Base-by-base conservation (phyloP, 2,797 vertebrate genomes). In the Pipistrellus pygmaeus region DNA sequence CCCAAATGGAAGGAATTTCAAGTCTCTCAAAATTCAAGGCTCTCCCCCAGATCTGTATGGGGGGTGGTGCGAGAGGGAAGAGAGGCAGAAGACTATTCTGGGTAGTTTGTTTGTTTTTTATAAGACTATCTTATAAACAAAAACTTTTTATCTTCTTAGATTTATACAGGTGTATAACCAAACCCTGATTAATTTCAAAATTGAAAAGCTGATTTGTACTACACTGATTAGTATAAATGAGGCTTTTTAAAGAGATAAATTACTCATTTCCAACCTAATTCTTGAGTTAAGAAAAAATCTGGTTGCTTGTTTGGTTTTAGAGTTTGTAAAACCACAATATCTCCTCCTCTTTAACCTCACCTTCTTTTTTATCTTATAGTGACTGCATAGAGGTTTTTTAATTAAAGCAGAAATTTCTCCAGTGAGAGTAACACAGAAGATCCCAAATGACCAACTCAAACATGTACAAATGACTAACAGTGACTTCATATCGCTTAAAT, bases 211-310 rank as follows among this genome's bases (percentile, higher is more conserved):
- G 3, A 71, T 75, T 66, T 89, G 51, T 3, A 88, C 21, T 55
- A 81, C 1, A 73, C 9, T 35, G 1, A 72, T 55, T 44, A 62
- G 9, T 77, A 90, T 20, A 86, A 68, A 88, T 23, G 35, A 94
- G 25, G 46, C 17, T 87, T 93, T 96, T 35, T 38, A 80, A 90
- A 75, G 80, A 80, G 64, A 83, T 23, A 55, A 84, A 94, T 87
- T 32, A 80, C 48, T 81, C 38, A 72, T 25, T 87, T 80, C 38
- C 30, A 93, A 82, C 6, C 35, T 64, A 17, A 57, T 69, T 78
- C 41, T n/a, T 41, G 6, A 77, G 2, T 55, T 15, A 86, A 55
- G 20, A 55, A 85, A 84, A 78, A 91, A 89, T 32, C 57, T 71
- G 88, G 73, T 23, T 51, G 57, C 30, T 94, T 87, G 48, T 77